A percentile compares a stretch with the other conserved stretches of the same genome.
phyloP scores from a whole-genome alignment of 2,113 vertebrate species.

The Papio anubis region DNA sequence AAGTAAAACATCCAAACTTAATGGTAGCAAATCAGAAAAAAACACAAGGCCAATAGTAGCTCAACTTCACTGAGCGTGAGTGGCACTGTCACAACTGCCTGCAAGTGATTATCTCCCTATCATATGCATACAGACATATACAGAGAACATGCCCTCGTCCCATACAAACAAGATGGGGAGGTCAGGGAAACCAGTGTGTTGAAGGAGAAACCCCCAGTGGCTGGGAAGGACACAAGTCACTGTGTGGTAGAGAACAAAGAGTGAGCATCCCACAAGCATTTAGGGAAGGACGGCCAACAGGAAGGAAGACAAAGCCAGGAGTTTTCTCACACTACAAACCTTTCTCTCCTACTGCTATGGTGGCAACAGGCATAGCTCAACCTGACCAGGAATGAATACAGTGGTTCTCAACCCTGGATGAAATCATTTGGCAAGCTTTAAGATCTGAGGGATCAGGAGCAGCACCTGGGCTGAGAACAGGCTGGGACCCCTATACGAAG shows the following conservation, averaged over 20 bases:
- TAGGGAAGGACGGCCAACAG: neutral
- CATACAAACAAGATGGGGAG: neutral
- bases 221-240: neutral
- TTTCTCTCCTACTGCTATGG: neutral
- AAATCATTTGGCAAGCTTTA: neutral
- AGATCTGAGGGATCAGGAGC: neutral
- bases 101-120: neutral
- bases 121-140: neutral
- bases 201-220: neutral
- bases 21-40: neutral
- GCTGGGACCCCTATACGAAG: neutral
- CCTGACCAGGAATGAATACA: neutral
- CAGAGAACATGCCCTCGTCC: neutral
- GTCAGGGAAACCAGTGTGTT: neutral
- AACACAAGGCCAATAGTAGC: too few species aligned
- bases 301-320: too few species aligned
- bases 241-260: neutral
- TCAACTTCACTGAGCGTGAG: neutral
- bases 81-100: neutral
- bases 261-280: neutral
- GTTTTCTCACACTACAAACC: neutral
- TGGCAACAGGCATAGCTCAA: too few species aligned
- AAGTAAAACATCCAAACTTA: neutral
- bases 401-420: neutral
- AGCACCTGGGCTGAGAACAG: neutral